Percentiles rank a stretch among this genome's conserved stretches.
Evolutionary conservation across 2,797 vertebrate genomes (phyloP).

Genomic region (Neosilurus mollespiculum): DNA sequence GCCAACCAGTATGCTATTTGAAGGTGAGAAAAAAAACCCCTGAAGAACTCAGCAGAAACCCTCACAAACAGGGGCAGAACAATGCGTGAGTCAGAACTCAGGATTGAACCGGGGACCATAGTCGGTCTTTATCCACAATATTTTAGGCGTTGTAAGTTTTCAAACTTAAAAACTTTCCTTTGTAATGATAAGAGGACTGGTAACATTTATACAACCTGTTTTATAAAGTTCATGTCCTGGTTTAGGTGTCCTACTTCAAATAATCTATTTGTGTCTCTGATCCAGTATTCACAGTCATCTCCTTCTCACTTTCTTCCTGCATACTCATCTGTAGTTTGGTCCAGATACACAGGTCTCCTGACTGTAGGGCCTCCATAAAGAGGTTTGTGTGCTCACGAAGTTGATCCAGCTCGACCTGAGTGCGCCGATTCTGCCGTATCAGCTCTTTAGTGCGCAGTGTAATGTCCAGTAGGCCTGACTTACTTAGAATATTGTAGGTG

Average conservation of each 20-base stretch:
- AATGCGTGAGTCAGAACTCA: background rate
- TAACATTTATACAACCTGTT: constrained; percentile 34
- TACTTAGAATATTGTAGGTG: constrained; percentile 85
- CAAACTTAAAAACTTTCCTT: background rate
- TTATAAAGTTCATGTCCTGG: background rate
- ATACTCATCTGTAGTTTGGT: constrained; percentile 78
- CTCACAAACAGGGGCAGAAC: background rate
- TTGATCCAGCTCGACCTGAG: constrained; percentile 82
- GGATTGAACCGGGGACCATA: background rate
- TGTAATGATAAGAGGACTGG: background rate
- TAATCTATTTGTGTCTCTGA: constrained; percentile 26
- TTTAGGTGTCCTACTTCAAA: constrained; percentile 33
- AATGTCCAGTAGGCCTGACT: constrained; percentile 87
- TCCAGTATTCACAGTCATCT: constrained; percentile 28
- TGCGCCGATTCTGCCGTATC: constrained; percentile 86
- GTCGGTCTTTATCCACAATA: background rate
- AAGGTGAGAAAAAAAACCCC: background rate
- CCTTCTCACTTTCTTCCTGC: constrained; percentile 62
- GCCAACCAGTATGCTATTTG: background rate
- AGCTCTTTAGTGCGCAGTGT: constrained; percentile 92
- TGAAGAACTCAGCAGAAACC: background rate
- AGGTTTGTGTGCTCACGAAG: constrained; percentile 83
- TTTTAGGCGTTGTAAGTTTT: background rate
- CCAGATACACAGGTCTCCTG: constrained; percentile 76
- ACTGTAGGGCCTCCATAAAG: constrained; percentile 79